Conservation (phyloP, 2,888 invertebrate genomes). For the Eristalinus aeneus region DNA sequence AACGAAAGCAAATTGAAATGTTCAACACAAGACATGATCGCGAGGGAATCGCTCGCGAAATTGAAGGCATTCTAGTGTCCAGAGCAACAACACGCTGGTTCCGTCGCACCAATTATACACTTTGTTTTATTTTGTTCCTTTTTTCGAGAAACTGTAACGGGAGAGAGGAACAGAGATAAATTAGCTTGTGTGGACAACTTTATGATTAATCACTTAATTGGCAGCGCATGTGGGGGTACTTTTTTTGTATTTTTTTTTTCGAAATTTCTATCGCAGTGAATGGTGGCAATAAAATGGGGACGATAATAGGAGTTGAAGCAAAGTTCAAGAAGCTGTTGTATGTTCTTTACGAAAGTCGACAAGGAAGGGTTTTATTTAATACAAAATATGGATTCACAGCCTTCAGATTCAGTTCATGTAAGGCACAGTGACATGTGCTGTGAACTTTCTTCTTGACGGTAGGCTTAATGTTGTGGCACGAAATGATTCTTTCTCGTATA, state of each 20-base stretch:
- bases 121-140: not conserved
- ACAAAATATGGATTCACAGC: too few species aligned
- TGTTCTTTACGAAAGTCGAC: too few species aligned
- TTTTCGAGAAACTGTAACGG: not conserved
- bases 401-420: too few species aligned
- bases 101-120: slow-evolving; percentile 13
- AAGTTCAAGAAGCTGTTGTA: not conserved
- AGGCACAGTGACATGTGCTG: too few species aligned
- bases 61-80: slow-evolving; percentile 7
- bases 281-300: not conserved
- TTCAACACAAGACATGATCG: slow-evolving; percentile 29
- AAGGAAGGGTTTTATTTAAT: too few species aligned
- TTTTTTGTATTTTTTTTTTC: not conserved
- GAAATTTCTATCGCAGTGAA: not conserved
- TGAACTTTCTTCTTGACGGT: too few species aligned
- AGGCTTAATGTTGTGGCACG: too few species aligned
- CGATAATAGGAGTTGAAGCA: too few species aligned
- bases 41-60: slow-evolving; percentile 27
- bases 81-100: not conserved
- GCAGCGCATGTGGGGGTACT: not conserved
- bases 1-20: slow-evolving; percentile 25
- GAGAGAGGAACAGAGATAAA: slow-evolving; percentile 41
- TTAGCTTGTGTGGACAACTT: slow-evolving; percentile 40
- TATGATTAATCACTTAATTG: slow-evolving; percentile 50
- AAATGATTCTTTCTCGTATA: too few species aligned